phyloP scores from a whole-genome alignment of 1,140 invertebrate species.

The Dendrolimus kikuchii region DNA sequence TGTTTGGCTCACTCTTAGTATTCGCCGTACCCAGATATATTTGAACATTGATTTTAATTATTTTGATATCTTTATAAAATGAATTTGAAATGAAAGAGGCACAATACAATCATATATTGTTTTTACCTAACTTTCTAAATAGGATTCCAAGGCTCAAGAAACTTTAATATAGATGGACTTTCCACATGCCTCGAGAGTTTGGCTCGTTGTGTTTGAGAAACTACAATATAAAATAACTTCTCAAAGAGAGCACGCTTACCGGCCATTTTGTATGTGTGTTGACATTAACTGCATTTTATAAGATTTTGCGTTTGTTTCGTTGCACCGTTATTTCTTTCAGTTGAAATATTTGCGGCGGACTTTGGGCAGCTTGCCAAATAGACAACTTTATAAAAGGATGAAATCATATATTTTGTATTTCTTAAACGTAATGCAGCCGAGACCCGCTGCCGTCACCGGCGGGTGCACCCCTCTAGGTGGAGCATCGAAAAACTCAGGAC shows the following conservation, averaged over 20 bases:
- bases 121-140: no score
- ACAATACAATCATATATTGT: no score
- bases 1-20: no score
- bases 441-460: no score
- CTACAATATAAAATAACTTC: conserved; percentile 44
- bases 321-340: conserved; percentile 46
- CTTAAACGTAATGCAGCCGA: conserved; percentile 24
- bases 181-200: not conserved
- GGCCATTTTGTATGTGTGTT: conserved; percentile 45
- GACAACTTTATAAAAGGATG: conserved; percentile 51
- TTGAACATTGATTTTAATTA: no score
- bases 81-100: no score
- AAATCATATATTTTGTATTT: conserved; percentile 32
- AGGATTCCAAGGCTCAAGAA: no score
- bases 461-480: no score
- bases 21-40: no score
- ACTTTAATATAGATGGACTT: no score
- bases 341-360: conserved; percentile 43
- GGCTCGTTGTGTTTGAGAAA: conserved; percentile 18
- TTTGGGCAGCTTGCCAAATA: conserved; percentile 57
- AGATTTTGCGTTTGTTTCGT: conserved; percentile 57
- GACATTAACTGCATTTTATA: conserved; percentile 64
- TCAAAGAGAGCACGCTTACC: conserved; percentile 33
- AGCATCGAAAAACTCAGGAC: no score
- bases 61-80: no score